Conservation (phyloP, 2,113 vertebrate species). For the Anoplopoma fimbria region DNA sequence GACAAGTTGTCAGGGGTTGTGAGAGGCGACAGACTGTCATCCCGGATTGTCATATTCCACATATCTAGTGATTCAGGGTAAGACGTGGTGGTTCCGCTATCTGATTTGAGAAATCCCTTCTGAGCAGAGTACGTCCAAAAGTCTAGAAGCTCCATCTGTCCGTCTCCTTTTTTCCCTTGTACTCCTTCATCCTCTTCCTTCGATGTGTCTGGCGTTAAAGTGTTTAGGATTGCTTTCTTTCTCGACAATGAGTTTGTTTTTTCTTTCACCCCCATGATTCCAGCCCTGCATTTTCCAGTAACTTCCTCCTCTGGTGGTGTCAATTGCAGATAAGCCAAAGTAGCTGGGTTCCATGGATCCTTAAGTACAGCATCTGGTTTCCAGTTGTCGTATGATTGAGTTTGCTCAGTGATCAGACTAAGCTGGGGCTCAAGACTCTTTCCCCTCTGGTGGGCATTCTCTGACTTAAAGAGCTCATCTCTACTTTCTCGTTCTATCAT, state of each 20-base stretch:
- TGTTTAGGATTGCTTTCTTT: slow-evolving; percentile 61
- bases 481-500: slow-evolving; percentile 32
- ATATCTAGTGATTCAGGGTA: slow-evolving; percentile 77
- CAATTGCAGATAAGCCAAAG: slow-evolving; percentile 72
- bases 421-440: slow-evolving; percentile 75
- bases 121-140: slow-evolving; percentile 79
- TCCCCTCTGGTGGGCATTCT: slow-evolving; percentile 30
- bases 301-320: slow-evolving; percentile 75
- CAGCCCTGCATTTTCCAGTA: slow-evolving; percentile 43
- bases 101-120: slow-evolving; percentile 78
- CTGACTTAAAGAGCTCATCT: slow-evolving; percentile 38
- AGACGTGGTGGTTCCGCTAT: slow-evolving; percentile 67
- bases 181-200: slow-evolving; percentile 76
- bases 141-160: slow-evolving; percentile 61
- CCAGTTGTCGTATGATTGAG: slow-evolving; percentile 68
- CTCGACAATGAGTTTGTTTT: slow-evolving; percentile 23
- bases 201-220: slow-evolving; percentile 78
- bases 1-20: slow-evolving; percentile 82
- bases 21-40: slow-evolving; percentile 77
- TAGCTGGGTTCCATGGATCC: slow-evolving; percentile 67
- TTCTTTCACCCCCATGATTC: slow-evolving; percentile 38
- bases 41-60: slow-evolving; percentile 81
- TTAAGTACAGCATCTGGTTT: slow-evolving; percentile 46
- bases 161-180: slow-evolving; percentile 53
- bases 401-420: slow-evolving; percentile 72